Evolutionary conservation across 2,113 vertebrate genomes (phyloP).

Genomic region (Cyprinodon brontotheroides): DNA sequence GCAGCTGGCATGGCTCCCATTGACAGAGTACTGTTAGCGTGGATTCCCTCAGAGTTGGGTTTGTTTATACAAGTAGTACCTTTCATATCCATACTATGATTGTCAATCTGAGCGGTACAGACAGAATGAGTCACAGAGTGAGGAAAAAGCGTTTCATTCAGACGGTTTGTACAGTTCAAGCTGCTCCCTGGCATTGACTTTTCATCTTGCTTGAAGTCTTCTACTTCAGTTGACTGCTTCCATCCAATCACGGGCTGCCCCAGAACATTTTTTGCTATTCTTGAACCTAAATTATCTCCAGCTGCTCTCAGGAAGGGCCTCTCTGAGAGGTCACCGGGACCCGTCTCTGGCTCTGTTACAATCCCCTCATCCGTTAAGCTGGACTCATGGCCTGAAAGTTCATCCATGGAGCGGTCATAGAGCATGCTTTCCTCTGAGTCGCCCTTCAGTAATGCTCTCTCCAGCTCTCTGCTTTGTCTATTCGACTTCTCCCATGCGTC

Average conservation of each 20-base stretch:
- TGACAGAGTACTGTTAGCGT: conserved; percentile 52
- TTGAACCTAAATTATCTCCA: conserved; percentile 62
- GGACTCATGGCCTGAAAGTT: conserved; percentile 91
- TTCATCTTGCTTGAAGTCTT: conserved; percentile 39
- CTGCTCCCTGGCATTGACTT: conserved; percentile 48
- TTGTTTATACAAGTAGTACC: conserved; percentile 17
- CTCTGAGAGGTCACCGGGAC: conserved; percentile 54
- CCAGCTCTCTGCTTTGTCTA: conserved; percentile 56
- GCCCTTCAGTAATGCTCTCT: conserved; percentile 64
- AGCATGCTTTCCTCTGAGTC: conserved; percentile 78
- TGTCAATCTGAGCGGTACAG: conserved; percentile 66
- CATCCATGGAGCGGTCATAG: conserved; percentile 83
- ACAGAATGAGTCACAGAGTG: conserved; percentile 34
- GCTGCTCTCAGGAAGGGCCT: conserved; percentile 65
- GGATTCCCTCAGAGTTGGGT: conserved; percentile 50
- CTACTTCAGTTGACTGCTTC: conserved; percentile 76
- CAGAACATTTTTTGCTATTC: conserved; percentile 72
- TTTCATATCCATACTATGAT: conserved; percentile 45
- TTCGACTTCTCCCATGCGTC: conserved; percentile 59
- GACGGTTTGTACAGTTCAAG: conserved; percentile 35
- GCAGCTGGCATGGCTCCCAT: conserved; percentile 48
- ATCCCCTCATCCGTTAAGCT: conserved; percentile 96
- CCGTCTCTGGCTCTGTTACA: conserved; percentile 88
- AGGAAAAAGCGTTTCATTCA: conserved; percentile 38
- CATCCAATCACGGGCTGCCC: conserved; percentile 78